phyloP scores from a whole-genome alignment of 2,113 vertebrate genomes.

The Phalacrocorax brasilianus region DNA sequence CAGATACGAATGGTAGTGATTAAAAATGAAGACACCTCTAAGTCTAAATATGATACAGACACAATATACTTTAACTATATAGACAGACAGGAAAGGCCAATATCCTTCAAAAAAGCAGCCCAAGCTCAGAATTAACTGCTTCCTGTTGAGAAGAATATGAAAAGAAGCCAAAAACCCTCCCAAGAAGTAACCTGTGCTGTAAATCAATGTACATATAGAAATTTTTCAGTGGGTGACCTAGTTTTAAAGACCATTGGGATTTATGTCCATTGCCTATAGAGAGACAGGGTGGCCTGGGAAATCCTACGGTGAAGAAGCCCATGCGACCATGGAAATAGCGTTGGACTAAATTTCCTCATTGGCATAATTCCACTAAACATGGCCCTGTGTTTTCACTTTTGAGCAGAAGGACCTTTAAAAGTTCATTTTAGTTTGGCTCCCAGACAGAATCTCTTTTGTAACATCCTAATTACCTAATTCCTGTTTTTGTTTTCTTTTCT shows the following conservation, averaged over 20 bases:
- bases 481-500: neutral
- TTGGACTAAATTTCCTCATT: neutral
- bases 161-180: neutral
- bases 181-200: neutral
- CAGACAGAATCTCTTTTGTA: neutral
- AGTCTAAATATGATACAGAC: neutral
- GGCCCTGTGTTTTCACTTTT: neutral
- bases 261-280: neutral
- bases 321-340: neutral
- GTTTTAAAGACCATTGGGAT: slow-evolving; percentile 17
- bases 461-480: neutral
- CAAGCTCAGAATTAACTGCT: neutral
- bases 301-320: neutral
- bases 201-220: neutral
- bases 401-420: neutral
- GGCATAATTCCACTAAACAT: neutral
- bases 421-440: neutral
- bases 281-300: neutral
- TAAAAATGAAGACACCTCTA: neutral
- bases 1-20: neutral
- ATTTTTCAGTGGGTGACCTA: neutral
- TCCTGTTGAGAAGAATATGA: neutral
- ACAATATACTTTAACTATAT: neutral
- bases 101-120: neutral
- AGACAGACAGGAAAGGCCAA: neutral